A percentile compares a stretch with the other conserved stretches of the same genome.
phyloP scores from a whole-genome alignment of 2,113 vertebrate species.

The Paralichthys olivaceus region DNA sequence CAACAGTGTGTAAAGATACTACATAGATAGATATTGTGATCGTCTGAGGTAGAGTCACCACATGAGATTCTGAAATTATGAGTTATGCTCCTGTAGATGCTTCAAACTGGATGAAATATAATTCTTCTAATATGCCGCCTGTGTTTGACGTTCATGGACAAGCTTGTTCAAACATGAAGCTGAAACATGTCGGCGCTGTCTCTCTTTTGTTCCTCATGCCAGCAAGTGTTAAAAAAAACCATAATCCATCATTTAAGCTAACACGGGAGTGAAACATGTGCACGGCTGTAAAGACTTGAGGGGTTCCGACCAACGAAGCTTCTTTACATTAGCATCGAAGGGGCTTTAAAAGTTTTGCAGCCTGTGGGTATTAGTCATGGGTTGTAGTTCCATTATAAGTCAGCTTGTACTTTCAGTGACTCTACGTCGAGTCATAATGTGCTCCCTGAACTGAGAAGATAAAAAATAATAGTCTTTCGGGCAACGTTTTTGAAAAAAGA shows the following conservation, averaged over 20 bases:
- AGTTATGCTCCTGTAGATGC: background rate
- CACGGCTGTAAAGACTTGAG: conserved; percentile 42
- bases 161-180: conserved; percentile 40
- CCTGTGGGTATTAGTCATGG: conserved; percentile 81
- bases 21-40: background rate
- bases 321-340: conserved; percentile 65
- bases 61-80: background rate
- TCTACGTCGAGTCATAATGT: conserved; percentile 78
- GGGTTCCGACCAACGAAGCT: conserved; percentile 61
- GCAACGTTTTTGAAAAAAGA: conserved; percentile 54
- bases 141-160: conserved; percentile 38
- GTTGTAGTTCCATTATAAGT: conserved; percentile 82
- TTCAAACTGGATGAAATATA: background rate
- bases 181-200: conserved; percentile 25
- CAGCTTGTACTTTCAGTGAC: conserved; percentile 81
- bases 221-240: conserved; percentile 42
- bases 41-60: too few relatives aligned
- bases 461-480: conserved; percentile 82
- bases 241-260: conserved; percentile 63
- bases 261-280: conserved; percentile 44
- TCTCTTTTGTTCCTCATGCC: conserved; percentile 38
- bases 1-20: background rate
- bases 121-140: background rate
- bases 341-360: conserved; percentile 78
- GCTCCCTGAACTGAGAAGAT: conserved; percentile 82